Percentiles rank a stretch among this genome's conserved stretches.
These are phyloP conservation scores for Pristionchus maxplancki DNA, from an alignment of 2,888 invertebrate species.

Conservation along the genomic window DNA sequence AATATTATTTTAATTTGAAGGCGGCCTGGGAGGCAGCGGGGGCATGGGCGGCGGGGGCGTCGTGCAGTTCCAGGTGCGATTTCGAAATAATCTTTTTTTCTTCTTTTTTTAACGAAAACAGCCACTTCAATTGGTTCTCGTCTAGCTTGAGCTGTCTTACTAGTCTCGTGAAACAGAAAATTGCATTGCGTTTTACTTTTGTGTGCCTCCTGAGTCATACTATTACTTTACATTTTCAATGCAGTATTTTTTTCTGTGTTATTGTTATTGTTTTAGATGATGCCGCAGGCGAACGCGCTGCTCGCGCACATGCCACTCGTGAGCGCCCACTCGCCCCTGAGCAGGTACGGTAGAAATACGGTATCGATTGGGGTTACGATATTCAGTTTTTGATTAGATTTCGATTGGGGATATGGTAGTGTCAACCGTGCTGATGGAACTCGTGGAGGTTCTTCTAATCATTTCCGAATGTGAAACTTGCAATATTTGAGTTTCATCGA, in stretches of 20 bases:
- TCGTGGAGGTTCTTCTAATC: too few species aligned
- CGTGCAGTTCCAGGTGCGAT: background rate
- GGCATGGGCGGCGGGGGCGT: slow-evolving; percentile 5
- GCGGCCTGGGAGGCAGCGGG: background rate
- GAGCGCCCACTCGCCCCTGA: background rate
- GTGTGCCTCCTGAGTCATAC: too few species aligned
- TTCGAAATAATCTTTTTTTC: background rate
- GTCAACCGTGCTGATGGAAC: too few species aligned
- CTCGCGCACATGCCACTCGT: background rate
- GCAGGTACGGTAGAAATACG: slow-evolving; percentile 21
- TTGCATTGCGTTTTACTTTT: too few species aligned
- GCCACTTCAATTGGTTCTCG: too few species aligned
- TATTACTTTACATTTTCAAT: background rate
- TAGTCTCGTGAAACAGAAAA: too few species aligned
- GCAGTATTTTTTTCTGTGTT: background rate
- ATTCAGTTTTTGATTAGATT: too few species aligned
- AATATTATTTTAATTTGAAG: background rate
- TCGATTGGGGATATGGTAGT: too few species aligned
- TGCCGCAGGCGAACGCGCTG: slow-evolving; percentile 14
- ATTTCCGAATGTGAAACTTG: too few species aligned
- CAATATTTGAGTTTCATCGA: background rate
- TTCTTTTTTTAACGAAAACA: too few species aligned
- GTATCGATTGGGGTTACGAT: background rate
- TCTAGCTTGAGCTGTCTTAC: too few species aligned
- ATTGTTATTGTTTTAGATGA: background rate